Evolutionary conservation across 2,888 invertebrate species (phyloP).

Genomic region (Acheta domesticus): DNA sequence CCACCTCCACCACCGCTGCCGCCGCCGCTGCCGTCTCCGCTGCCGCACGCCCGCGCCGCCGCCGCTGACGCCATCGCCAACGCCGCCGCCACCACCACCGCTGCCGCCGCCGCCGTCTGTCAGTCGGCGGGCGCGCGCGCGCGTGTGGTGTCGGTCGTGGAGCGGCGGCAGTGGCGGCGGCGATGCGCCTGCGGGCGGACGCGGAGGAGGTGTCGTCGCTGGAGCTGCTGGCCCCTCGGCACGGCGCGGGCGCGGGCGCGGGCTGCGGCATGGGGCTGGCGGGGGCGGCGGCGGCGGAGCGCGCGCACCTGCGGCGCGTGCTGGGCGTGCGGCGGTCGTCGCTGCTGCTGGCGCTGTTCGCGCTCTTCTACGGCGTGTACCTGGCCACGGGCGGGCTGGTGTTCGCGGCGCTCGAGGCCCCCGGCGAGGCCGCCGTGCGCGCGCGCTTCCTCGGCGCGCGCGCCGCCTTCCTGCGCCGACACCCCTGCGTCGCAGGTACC

Average conservation of each 20-base stretch:
- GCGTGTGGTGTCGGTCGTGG: not conserved
- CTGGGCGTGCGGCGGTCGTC: constrained; percentile 57
- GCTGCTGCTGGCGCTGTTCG: constrained; percentile 54
- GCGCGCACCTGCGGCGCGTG: constrained; percentile 42
- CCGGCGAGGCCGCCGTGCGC: constrained; percentile 57
- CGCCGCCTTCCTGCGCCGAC: constrained; percentile 54
- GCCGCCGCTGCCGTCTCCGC: too few relatives aligned
- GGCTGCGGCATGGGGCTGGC: too few relatives aligned
- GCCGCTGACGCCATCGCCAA: too few relatives aligned
- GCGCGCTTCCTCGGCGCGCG: constrained; percentile 53
- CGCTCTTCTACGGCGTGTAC: constrained; percentile 60
- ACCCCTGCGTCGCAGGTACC: constrained; percentile 62
- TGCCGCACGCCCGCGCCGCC: too few relatives aligned
- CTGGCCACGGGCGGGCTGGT: constrained; percentile 63
- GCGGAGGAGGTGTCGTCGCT: not conserved
- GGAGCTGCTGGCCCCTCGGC: not conserved
- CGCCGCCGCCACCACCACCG: not conserved
- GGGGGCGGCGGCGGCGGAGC: constrained; percentile 28
- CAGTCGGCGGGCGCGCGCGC: not conserved
- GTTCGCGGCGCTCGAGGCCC: constrained; percentile 65
- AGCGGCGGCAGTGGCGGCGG: not conserved
- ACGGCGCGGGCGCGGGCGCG: not conserved
- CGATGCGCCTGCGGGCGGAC: constrained; percentile 18
- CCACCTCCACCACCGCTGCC: too few relatives aligned
- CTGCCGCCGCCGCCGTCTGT: not conserved